Evolutionary conservation across 2,113 vertebrate genomes (phyloP).

Genomic region (Mellivora capensis): DNA sequence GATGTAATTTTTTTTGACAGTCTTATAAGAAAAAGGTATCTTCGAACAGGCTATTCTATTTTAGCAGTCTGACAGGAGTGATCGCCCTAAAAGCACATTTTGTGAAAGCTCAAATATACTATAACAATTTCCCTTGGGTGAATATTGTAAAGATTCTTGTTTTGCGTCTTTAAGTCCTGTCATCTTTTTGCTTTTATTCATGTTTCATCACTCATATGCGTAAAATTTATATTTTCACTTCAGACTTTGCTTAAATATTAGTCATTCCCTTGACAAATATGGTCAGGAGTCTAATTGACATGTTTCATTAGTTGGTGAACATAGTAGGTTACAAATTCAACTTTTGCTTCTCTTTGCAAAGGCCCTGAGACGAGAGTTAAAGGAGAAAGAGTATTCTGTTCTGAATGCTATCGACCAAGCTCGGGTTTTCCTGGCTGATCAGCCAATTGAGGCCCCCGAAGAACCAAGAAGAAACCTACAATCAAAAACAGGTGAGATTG

Average conservation of each 20-base stretch:
- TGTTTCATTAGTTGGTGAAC: not conserved
- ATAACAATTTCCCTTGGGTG: not conserved
- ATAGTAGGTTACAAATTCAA: not conserved
- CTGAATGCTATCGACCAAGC: conserved; percentile 93
- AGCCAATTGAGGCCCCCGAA: conserved; percentile 96
- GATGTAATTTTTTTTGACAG: conserved; percentile 38
- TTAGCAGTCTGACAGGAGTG: conserved; percentile 27
- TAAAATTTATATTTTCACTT: conserved; percentile 59
- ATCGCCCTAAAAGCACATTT: not conserved
- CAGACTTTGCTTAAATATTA: not conserved
- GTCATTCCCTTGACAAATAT: not conserved
- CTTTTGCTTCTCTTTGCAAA: conserved; percentile 77
- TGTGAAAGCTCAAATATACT: not conserved
- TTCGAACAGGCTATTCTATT: not conserved
- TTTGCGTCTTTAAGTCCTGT: conserved; percentile 19
- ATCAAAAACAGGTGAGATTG: conserved; percentile 88
- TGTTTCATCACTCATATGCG: not conserved
- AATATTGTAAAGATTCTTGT: not conserved
- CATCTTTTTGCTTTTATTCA: not conserved
- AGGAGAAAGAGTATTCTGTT: conserved; percentile 91
- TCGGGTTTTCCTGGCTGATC: conserved; percentile 94
- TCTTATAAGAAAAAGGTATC: not conserved
- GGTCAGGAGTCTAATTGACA: not conserved
- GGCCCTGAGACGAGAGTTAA: conserved; percentile 90
- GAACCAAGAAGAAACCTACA: conserved; percentile 92